Base-by-base conservation (phyloP, 2,113 vertebrate species). In the Chionomys nivalis region DNA sequence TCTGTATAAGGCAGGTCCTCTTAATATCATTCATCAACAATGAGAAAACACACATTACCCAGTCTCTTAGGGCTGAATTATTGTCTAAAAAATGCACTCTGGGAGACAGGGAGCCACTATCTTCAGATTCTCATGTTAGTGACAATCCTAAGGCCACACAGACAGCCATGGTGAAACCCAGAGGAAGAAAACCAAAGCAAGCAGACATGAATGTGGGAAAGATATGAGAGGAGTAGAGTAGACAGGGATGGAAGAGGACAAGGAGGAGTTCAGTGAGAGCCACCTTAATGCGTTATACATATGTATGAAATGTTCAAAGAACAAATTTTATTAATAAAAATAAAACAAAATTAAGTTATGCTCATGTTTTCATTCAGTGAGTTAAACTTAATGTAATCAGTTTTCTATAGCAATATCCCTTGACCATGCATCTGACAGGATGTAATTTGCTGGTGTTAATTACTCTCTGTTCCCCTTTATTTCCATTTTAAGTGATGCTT, bases 401-500 rank as follows among this genome's bases (percentile, higher is more conserved):
- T 55, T 68, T 52, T 75, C 0, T 26, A 13, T 36, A 86, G 33
- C 12, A 90, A 26, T 49, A n/a, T 58, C 9, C 49, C 31, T 49
- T 61, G 39, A 23, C 39, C 55, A 12, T 77, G 28, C 21, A 42
- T 33, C 58, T 36, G 58, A 89, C 33, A 91, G n/a, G 21, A 39
- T 58, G 19, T 39, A 82, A 89, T 86, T 91, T 87, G 66, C 70
- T 61, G 49, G 13, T 81, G 11, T 49, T 92, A 94, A 96, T 94
- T 96, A 76, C 19, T 94, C 39, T 36, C 65, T 82, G 49, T 10
- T 42, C 13, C 72, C 65, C 33, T 81, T 94, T 47, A 36, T 83
- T 92, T 91, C 72, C 11, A 91, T 52, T 19, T 91, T 75, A 96
- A 85, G 63, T 87, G 39, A 92, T 42, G 4, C 44, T 94, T 94